Evolutionary conservation across 2,113 vertebrate genomes (phyloP).

Genomic region (Pseudorhombus dupliciocellatus): DNA sequence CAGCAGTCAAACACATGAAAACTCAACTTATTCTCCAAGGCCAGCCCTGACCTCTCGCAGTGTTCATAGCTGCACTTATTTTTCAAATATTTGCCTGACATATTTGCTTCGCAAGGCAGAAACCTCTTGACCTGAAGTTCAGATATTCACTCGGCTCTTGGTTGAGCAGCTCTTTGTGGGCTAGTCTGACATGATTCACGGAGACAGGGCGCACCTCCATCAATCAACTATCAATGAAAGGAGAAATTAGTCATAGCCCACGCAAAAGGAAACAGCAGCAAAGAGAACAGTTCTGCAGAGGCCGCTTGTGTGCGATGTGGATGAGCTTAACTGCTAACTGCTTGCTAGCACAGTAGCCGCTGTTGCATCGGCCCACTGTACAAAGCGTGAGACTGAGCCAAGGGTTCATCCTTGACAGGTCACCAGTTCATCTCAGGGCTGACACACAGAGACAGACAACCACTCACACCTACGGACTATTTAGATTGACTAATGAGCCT

Average conservation of each 20-base stretch:
- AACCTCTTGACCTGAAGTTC: background rate
- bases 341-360: background rate
- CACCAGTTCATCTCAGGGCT: too few species aligned
- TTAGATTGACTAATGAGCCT: too few species aligned
- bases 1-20: background rate
- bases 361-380: too few species aligned
- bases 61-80: background rate
- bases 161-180: background rate
- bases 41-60: background rate
- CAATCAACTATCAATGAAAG: background rate
- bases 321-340: too few species aligned
- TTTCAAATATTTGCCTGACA: background rate
- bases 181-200: background rate
- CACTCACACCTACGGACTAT: too few species aligned
- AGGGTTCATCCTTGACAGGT: too few species aligned
- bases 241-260: background rate
- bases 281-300: background rate
- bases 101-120: too few species aligned
- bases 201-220: too few species aligned
- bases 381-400: too few species aligned
- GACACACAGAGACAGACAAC: too few species aligned
- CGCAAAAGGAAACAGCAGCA: background rate
- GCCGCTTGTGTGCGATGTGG: background rate
- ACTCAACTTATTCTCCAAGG: slow-evolving; percentile 3
- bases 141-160: too few species aligned